Evolutionary conservation across 2,113 vertebrate species (phyloP), one percentile per base, ranked within the genome.

Genomic region (Labeo catla): DNA sequence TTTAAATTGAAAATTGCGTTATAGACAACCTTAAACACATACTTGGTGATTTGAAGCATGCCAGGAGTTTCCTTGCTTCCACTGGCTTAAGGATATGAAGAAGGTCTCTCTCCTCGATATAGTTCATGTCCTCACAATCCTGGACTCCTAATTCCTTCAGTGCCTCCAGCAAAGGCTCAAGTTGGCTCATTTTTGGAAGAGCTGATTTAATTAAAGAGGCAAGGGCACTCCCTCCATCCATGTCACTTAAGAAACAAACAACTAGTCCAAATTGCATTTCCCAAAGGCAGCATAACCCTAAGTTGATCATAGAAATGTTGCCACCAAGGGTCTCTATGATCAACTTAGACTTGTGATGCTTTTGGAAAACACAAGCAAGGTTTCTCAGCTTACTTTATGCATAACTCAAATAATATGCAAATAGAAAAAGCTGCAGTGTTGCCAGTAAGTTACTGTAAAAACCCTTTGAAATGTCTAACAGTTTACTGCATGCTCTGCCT

Each of bases 71-170:
- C 50, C 76, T 78, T 23, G 12, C 49, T 78, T 78, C 49, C 3
- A 34, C 49, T 78, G 50, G 76, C 36, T 57, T 54, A 23, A 78
- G 76, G 49, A 78, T 10, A 78, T 50, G 34, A 54, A 78, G 76
- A 34, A 78, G 76, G 76, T 57, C 76, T 57, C 76, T 78, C 23
- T 78, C 23, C 5, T 68, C 28, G 4, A 68, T 68, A 6, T 68
- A 68, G 28, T 28, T 68, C 65, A 68, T 6, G 28, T 34, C 65
- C 12, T 68, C 28, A 68, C 3, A 2, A 28, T 68, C 2, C 3
- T 68, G 28, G 12, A 68, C 76, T 78, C 74, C 74, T 77, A 77
- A 52, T 50, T 52, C 65, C 12, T 68, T 2, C 3, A 68, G 23
- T 6, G 28, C 23, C 65, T 34, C 65, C 3, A 68, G 65, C 65